Percentiles rank a stretch among this genome's conserved stretches.
Evolutionary conservation across 2,113 vertebrate genomes (phyloP).

Genomic region (Scartelaos histophorus): DNA sequence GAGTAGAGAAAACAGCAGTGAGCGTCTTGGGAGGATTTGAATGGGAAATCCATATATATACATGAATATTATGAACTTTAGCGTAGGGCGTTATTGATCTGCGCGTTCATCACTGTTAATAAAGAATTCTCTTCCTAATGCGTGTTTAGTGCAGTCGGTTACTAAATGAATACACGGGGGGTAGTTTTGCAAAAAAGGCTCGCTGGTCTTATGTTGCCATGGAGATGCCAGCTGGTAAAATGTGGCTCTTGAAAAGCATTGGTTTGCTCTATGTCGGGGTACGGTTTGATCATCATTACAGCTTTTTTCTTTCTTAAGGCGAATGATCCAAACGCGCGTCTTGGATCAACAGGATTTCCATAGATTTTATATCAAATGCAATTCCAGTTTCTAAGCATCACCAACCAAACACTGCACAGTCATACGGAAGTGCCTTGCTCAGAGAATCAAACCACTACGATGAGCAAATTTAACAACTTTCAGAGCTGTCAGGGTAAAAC

Average conservation of each 20-base stretch:
- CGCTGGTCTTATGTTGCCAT: constrained; percentile 3
- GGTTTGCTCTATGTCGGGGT: not conserved
- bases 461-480: no score
- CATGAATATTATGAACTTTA: constrained; percentile 2
- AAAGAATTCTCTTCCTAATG: not conserved
- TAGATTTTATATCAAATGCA: not conserved
- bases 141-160: constrained; percentile 4
- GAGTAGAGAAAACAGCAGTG: not conserved
- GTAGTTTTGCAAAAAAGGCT: constrained; percentile 3
- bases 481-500: no score
- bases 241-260: constrained; percentile 1
- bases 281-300: not conserved
- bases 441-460: not conserved
- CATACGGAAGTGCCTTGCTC: no score
- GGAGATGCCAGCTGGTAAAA: not conserved
- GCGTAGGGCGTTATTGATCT: not conserved
- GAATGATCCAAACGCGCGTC: not conserved
- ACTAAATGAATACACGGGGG: constrained; percentile 5
- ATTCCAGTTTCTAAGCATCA: not conserved
- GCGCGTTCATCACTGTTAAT: not conserved
- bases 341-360: not conserved
- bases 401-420: no score
- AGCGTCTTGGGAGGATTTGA: constrained; percentile 6
- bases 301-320: not conserved
- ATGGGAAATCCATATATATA: constrained; percentile 7